phyloP scores from a whole-genome alignment of 1,140 invertebrate genomes.

The Drosophila azteca region DNA sequence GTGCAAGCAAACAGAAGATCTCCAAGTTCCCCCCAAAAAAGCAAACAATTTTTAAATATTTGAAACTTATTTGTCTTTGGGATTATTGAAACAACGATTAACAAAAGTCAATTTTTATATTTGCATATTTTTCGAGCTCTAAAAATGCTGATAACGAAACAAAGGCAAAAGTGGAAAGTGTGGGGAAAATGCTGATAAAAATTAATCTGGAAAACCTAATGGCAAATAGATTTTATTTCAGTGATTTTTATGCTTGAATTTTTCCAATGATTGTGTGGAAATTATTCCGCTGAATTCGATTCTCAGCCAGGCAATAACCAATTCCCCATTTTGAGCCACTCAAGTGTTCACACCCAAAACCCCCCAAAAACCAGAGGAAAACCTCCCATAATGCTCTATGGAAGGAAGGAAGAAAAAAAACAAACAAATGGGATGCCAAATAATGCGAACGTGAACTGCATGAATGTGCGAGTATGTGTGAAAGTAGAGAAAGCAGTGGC shows the following conservation, averaged over 20 bases:
- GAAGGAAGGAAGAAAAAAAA: constrained; percentile 13
- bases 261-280: no score
- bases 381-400: constrained; percentile 35
- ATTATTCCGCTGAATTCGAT: no score
- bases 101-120: no score
- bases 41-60: constrained; percentile 69
- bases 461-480: constrained; percentile 7
- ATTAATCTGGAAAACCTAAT: no score
- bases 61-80: constrained; percentile 27
- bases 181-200: no score
- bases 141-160: constrained; percentile 12
- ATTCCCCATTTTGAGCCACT: constrained; percentile 4
- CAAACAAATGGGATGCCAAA: constrained; percentile 45
- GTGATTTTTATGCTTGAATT: no score
- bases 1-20: constrained; percentile 37
- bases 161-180: constrained; percentile 11
- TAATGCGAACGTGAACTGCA: constrained; percentile 10
- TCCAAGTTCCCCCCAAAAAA: constrained; percentile 13
- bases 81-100: constrained; percentile 7
- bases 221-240: no score
- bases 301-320: constrained; percentile 5
- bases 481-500: no score
- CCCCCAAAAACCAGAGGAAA: constrained; percentile 13
- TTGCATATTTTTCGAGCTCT: no score
- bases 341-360: not conserved